These are phyloP conservation scores for Apogon talboti DNA, from an alignment of 2,797 vertebrate genomes.

Conservation along the genomic window DNA sequence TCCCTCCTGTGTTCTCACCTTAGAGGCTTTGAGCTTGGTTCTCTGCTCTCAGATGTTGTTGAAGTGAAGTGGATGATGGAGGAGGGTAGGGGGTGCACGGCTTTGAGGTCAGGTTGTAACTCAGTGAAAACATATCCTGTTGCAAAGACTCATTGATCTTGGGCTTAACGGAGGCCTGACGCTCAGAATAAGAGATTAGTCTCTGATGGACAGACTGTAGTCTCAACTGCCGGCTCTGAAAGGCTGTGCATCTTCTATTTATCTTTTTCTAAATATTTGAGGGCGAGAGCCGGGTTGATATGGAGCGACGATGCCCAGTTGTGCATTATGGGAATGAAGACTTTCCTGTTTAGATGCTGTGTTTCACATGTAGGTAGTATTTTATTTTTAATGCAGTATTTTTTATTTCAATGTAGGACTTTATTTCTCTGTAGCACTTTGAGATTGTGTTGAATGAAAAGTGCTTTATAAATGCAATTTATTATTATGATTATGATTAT, in stretches of 20 bases:
- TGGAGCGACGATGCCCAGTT: too few species aligned
- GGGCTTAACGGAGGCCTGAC: slow-evolving; percentile 17
- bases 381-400: too few species aligned
- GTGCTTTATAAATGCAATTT: too few species aligned
- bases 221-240: neutral
- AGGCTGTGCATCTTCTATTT: slow-evolving; percentile 1
- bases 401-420: too few species aligned
- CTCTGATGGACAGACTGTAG: slow-evolving; percentile 20
- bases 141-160: slow-evolving; percentile 43
- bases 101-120: slow-evolving; percentile 31
- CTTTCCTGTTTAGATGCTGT: too few species aligned
- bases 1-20: slow-evolving; percentile 19
- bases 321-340: too few species aligned
- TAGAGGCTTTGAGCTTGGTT: slow-evolving; percentile 20
- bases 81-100: neutral
- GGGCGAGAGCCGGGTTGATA: too few species aligned
- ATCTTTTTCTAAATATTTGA: too few species aligned
- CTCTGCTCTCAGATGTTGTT: slow-evolving; percentile 8
- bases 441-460: too few species aligned
- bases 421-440: too few species aligned
- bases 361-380: too few species aligned
- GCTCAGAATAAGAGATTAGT: slow-evolving; percentile 39
- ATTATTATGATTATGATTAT: too few species aligned
- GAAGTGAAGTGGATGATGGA: slow-evolving; percentile 15
- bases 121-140: slow-evolving; percentile 30